Conservation (phyloP, 2,797 vertebrate genomes). For the Cichlasoma orientale region DNA sequence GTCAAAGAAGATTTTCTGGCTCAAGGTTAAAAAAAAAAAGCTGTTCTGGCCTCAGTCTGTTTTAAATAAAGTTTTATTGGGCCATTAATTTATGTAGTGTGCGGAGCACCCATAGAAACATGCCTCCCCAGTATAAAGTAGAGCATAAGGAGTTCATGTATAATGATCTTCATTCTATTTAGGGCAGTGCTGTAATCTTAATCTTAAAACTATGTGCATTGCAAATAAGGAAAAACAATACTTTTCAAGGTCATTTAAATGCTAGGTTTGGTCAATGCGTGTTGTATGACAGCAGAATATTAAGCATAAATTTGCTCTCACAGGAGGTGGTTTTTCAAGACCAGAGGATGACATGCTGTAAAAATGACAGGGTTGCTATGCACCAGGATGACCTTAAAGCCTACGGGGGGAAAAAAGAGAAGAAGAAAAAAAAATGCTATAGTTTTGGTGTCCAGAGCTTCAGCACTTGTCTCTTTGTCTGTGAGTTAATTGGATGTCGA, state of each 20-base stretch:
- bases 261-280: conserved; percentile 9
- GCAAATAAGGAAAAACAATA: conserved; percentile 27
- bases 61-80: conserved; percentile 49
- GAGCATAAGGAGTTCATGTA: conserved; percentile 41
- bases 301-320: conserved; percentile 19
- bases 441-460: conserved; percentile 19
- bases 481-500: conserved; percentile 57
- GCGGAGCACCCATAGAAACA: conserved; percentile 34
- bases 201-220: conserved; percentile 3
- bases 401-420: neutral
- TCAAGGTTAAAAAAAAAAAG: conserved; percentile 40
- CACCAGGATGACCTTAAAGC: conserved; percentile 44
- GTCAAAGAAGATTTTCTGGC: conserved; percentile 60
- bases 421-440: neutral
- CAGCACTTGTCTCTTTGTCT: conserved; percentile 32
- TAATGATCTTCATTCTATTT: conserved; percentile 36
- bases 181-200: conserved; percentile 8
- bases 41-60: conserved; percentile 54
- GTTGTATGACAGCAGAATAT: conserved; percentile 29
- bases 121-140: conserved; percentile 1
- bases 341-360: conserved; percentile 22
- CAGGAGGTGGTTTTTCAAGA: conserved; percentile 13
- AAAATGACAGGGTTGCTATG: conserved; percentile 23
- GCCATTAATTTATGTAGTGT: conserved; percentile 41
- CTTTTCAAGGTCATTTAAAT: conserved; percentile 38